phyloP scores from a whole-genome alignment of 1,140 invertebrate species.

The Dolichoris vasculosae region DNA sequence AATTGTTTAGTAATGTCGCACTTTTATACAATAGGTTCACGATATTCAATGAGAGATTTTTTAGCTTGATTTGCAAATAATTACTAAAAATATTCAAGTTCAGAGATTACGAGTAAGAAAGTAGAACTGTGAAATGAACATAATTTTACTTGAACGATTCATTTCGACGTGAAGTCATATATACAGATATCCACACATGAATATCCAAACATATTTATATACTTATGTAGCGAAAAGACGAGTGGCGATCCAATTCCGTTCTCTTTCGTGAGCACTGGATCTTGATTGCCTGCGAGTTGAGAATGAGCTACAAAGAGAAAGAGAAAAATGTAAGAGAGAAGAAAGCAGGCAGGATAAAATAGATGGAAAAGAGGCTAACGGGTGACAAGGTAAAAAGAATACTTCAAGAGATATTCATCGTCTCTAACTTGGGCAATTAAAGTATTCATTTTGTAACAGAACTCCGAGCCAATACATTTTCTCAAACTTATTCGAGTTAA shows the following conservation, averaged over 20 bases:
- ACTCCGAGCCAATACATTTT: conserved; percentile 2
- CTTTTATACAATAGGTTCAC: not conserved
- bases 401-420: not conserved
- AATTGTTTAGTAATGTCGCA: not conserved
- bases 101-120: not conserved
- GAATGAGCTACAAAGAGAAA: not conserved
- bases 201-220: not conserved
- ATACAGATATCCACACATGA: not conserved
- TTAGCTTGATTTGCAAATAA: not conserved
- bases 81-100: not conserved
- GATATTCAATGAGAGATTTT: not conserved
- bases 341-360: not conserved
- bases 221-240: not conserved
- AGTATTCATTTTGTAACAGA: conserved; percentile 34
- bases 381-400: conserved; percentile 19
- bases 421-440: conserved; percentile 34
- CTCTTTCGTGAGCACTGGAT: conserved; percentile 17
- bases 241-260: conserved; percentile 15
- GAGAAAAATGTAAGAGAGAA: not conserved
- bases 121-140: not conserved
- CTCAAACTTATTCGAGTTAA: not conserved
- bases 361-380: conserved; percentile 19
- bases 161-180: not conserved
- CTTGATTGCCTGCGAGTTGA: not conserved
- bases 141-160: not conserved